These are phyloP conservation scores for Ips typographus DNA, from an alignment of 1,140 invertebrate genomes.

Conservation along the genomic window DNA sequence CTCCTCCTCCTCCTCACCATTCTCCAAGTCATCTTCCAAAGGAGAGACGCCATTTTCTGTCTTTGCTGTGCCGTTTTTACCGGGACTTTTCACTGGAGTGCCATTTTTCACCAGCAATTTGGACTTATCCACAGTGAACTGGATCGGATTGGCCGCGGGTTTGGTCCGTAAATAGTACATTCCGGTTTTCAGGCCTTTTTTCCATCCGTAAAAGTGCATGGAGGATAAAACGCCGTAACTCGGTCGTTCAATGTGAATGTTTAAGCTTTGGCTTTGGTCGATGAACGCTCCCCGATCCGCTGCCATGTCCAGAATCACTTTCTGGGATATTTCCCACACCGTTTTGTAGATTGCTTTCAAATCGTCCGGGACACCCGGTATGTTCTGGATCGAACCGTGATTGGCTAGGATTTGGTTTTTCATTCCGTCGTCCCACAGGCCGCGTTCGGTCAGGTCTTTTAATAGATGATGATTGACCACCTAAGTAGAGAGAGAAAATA, in stretches of 20 bases:
- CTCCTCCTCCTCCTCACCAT: constrained; percentile 54
- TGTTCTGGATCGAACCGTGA: constrained; percentile 93
- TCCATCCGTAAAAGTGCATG: constrained; percentile 99
- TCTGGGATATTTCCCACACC: constrained; percentile 98
- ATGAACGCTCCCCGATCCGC: constrained; percentile 97
- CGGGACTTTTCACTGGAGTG: constrained; percentile 33
- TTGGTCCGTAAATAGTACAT: constrained; percentile 99
- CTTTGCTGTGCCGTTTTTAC: constrained; percentile 29
- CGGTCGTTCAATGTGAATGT: constrained; percentile 94
- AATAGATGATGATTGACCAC: constrained; percentile 93
- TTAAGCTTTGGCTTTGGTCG: constrained; percentile 97
- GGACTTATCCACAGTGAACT: constrained; percentile 96
- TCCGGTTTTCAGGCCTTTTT: constrained; percentile 94
- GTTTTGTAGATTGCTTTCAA: constrained; percentile 95
- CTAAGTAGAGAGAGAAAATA: no score
- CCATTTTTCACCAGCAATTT: constrained; percentile 60
- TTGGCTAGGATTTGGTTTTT: constrained; percentile 92
- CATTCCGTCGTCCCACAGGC: constrained; percentile 96
- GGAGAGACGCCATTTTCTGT: constrained; percentile 14
- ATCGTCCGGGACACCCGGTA: constrained; percentile 84
- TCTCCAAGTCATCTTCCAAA: constrained; percentile 46
- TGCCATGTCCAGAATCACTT: constrained; percentile 94
- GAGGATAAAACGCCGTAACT: constrained; percentile 93
- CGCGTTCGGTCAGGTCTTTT: constrained; percentile 86
- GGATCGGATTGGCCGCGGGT: constrained; percentile 93